phyloP scores from a whole-genome alignment of 2,113 vertebrate species.

The Grallaria varia region DNA sequence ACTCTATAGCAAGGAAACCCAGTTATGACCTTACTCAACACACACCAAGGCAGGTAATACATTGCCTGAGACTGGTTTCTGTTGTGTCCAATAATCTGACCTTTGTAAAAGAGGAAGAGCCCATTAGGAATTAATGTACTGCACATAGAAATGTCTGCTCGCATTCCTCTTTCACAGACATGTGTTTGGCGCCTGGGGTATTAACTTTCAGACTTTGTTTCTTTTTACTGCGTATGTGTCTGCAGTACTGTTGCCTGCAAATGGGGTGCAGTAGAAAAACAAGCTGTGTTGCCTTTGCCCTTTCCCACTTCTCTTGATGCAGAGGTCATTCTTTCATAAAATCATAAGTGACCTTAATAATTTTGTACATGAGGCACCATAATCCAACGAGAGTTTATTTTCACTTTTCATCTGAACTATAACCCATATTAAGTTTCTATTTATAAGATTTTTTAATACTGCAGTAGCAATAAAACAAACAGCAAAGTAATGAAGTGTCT shows the following conservation, averaged over 20 bases:
- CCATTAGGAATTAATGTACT: constrained; percentile 52
- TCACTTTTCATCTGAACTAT: neutral
- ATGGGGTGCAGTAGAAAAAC: constrained; percentile 63
- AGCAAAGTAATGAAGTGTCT: neutral
- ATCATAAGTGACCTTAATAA: neutral
- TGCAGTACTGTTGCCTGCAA: constrained; percentile 40
- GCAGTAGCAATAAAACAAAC: neutral
- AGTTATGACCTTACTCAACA: neutral
- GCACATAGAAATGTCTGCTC: constrained; percentile 57
- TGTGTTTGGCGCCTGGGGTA: constrained; percentile 67
- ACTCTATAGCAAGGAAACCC: neutral
- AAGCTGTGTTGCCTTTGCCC: constrained; percentile 21
- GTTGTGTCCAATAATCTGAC: neutral
- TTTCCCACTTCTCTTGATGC: constrained; percentile 19
- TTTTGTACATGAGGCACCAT: neutral
- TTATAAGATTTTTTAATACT: neutral
- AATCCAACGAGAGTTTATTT: neutral
- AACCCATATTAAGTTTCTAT: neutral
- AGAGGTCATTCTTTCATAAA: neutral
- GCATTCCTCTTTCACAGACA: constrained; percentile 65
- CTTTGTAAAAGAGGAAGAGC: constrained; percentile 13
- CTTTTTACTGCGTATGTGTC: constrained; percentile 64
- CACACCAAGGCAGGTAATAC: neutral
- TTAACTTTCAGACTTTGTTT: constrained; percentile 76
- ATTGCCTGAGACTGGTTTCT: neutral